A percentile compares a stretch with the other conserved stretches of the same genome.
These are phyloP conservation scores for Diuraphis noxia DNA, from an alignment of 1,140 invertebrate species.

Conservation along the genomic window DNA sequence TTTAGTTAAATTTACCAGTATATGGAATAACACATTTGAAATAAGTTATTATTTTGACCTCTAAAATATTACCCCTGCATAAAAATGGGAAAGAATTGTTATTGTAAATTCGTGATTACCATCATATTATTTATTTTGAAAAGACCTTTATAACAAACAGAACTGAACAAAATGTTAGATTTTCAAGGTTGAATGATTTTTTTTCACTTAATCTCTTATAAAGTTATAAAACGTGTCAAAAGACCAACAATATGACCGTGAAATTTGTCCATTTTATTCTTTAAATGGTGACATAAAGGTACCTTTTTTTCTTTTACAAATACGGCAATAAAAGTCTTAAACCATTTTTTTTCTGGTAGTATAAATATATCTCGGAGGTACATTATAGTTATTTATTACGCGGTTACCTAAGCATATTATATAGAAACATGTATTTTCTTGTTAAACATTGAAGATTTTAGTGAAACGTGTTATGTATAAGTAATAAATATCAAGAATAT, in stretches of 20 bases:
- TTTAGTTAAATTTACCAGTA: constrained; percentile 21
- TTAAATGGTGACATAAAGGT: not conserved
- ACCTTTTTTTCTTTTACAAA: constrained; percentile 26
- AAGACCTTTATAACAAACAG: constrained; percentile 27
- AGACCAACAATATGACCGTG: constrained; percentile 31
- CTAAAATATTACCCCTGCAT: not conserved
- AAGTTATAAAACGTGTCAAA: constrained; percentile 51
- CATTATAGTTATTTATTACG: not conserved
- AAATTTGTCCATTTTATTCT: constrained; percentile 36
- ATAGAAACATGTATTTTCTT: not conserved
- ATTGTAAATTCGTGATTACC: constrained; percentile 3
- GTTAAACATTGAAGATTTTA: not conserved
- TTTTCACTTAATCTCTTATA: not conserved
- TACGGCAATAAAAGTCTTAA: constrained; percentile 13
- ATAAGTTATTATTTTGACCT: constrained; percentile 37
- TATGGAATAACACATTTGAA: constrained; percentile 4
- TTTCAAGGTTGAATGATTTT: constrained; percentile 28
- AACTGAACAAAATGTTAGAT: constrained; percentile 32
- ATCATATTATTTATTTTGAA: constrained; percentile 42
- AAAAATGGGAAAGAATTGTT: constrained; percentile 1
- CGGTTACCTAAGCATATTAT: not conserved
- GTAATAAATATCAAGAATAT: not conserved
- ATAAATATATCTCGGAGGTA: not conserved
- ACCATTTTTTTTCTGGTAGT: constrained; percentile 14
- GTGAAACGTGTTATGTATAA: not conserved